Percentiles rank a stretch among this genome's conserved stretches.
phyloP scores from a whole-genome alignment of 2,113 vertebrate genomes.

The Semnopithecus entellus region DNA sequence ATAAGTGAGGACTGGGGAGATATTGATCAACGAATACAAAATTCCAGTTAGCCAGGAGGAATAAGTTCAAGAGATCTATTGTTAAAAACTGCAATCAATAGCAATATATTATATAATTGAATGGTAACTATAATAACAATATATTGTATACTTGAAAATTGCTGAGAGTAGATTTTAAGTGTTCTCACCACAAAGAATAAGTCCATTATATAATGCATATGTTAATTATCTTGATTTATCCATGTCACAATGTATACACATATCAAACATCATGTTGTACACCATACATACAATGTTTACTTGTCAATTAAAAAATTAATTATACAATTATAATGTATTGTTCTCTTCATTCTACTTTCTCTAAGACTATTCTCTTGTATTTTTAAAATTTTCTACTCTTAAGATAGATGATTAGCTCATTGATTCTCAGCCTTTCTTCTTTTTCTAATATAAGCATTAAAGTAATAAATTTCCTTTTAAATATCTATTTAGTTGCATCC shows the following conservation, averaged over 20 bases:
- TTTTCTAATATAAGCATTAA: constrained; percentile 7
- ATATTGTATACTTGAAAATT: not conserved
- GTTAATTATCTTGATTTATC: not conserved
- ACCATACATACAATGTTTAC: not conserved
- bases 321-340: not conserved
- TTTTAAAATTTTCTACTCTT: not conserved
- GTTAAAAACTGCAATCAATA: not conserved
- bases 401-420: not conserved
- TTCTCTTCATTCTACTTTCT: not conserved
- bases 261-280: not conserved
- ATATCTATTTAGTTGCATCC: not conserved
- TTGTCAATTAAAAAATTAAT: not conserved
- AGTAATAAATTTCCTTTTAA: not conserved
- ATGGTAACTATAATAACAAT: not conserved
- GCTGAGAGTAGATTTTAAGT: not conserved
- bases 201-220: not conserved
- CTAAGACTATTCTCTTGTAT: not conserved
- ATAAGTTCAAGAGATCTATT: not conserved
- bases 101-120: not conserved
- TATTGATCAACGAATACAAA: not conserved
- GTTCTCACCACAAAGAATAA: not conserved
- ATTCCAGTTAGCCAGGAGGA: not conserved
- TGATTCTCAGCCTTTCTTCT: not conserved
- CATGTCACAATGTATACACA: not conserved
- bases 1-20: not conserved